Percentiles rank a stretch among this genome's conserved stretches.
These are phyloP conservation scores for rabbit (Oryctolagus cuniculus) DNA, from an alignment of 2,113 vertebrate genomes.

Conservation along the genomic window mOryCun1.1 NC_091435.1:4725501-4726000, in stretches of 20 bases:
- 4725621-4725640: not conserved
- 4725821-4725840: not conserved
- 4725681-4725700: accelerated
- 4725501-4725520: too few relatives aligned
- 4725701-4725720: accelerated
- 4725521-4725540: not conserved
- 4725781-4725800: too few relatives aligned
- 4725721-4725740: not conserved
- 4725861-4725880: accelerated
- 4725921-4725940: not conserved
- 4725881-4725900: not conserved
- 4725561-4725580: not conserved
- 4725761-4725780: accelerated
- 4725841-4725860: too few relatives aligned
- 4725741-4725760: not conserved
- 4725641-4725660: accelerated
- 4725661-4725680: too few relatives aligned
- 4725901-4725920: not conserved
- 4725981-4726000: not conserved
- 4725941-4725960: accelerated
- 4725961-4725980: not conserved
- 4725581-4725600: not conserved
- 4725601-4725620: not conserved
- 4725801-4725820: not conserved
- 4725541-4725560: not conserved